These are phyloP conservation scores for Sebastes fasciatus DNA, from an alignment of 2,113 vertebrate species.

Conservation along the genomic window DNA sequence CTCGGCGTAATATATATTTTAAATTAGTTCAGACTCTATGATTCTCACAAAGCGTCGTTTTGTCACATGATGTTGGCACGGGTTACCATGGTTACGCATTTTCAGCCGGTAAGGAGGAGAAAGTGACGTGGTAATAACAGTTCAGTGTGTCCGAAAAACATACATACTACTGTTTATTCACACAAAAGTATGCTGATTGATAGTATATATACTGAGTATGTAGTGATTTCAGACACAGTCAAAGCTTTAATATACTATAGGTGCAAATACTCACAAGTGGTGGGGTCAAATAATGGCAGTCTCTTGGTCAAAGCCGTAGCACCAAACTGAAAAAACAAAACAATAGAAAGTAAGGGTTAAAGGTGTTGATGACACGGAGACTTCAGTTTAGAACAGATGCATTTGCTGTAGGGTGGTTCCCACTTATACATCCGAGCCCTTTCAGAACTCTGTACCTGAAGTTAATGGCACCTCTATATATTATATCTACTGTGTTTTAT, in stretches of 20 bases:
- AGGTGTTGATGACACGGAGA: neutral
- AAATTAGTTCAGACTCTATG: no score
- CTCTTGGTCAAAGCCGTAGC: neutral
- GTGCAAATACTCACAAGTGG: neutral
- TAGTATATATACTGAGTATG: no score
- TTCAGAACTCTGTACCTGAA: neutral
- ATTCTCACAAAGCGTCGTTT: no score
- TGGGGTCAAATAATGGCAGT: neutral
- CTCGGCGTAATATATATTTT: no score
- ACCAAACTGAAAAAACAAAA: neutral
- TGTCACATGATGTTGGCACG: no score
- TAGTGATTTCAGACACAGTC: no score
- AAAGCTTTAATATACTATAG: neutral
- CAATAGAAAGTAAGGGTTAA: neutral
- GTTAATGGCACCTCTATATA: constrained; percentile 12
- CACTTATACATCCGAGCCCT: neutral
- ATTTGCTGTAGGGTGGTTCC: neutral
- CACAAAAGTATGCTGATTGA: no score
- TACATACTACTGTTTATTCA: no score
- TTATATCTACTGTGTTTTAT: neutral
- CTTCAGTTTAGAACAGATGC: neutral
- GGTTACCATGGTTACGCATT: no score
- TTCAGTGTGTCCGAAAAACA: no score
- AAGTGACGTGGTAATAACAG: no score
- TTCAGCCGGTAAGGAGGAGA: no score